A percentile compares a stretch with the other conserved stretches of the same genome.
Evolutionary conservation across 2,113 vertebrate genomes (phyloP).

Genomic region (Cyanoderma ruficeps): DNA sequence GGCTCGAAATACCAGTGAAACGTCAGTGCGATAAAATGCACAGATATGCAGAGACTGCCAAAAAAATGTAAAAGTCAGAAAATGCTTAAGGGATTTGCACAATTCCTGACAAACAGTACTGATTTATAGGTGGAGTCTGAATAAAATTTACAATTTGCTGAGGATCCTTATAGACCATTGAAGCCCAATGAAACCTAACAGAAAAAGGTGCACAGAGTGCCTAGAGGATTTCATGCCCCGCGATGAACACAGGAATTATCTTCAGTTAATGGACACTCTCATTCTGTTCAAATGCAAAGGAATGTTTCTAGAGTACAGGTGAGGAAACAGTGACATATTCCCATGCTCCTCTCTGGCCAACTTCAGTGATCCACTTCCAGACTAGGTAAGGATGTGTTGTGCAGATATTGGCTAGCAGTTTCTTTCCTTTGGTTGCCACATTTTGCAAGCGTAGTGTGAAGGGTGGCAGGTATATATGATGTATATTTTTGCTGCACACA

Average conservation of each 20-base stretch:
- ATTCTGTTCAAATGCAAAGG: not conserved
- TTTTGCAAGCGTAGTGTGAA: not conserved
- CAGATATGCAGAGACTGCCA: not conserved
- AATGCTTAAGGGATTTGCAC: constrained; percentile 24
- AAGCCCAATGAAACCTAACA: not conserved
- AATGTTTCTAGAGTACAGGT: not conserved
- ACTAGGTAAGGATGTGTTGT: accelerated
- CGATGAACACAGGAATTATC: not conserved
- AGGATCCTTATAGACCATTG: not conserved
- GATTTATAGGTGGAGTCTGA: not conserved
- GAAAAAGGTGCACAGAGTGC: not conserved
- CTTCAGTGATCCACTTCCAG: not conserved
- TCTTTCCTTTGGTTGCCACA: not conserved
- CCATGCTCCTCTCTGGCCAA: not conserved
- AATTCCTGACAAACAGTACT: not conserved
- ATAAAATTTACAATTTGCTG: not conserved
- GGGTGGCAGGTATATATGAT: not conserved
- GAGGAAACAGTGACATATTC: not conserved
- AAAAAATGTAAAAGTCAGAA: constrained; percentile 4
- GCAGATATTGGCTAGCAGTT: not conserved
- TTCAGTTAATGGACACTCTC: not conserved
- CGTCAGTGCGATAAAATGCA: not conserved
- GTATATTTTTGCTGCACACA: not conserved
- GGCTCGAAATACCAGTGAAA: not conserved
- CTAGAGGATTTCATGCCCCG: not conserved